Evolutionary conservation across 1,140 invertebrate species (phyloP), one percentile per base, ranked within the genome.

Genomic region (Caenorhabditis inopinata): DNA sequence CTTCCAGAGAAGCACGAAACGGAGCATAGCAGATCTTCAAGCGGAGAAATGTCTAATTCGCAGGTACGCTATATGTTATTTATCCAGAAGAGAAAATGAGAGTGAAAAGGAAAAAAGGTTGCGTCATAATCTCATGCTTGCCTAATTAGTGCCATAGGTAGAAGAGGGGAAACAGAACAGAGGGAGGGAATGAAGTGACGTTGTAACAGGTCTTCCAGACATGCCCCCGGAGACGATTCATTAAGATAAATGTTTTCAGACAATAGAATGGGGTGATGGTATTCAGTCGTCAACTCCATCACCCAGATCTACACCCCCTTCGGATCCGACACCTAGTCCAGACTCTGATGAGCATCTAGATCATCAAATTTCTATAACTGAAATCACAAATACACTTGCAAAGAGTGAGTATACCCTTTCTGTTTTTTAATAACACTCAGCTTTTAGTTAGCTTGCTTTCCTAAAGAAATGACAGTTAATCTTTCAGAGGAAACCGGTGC

Each of bases 1-100:
- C 32, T 79, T 79, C 1, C 78, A 79, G 78, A 79, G 32, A 58
- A 79, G 5, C 78, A 79, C 51, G 78, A 79, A 49, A 25, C n/a
- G 11, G 78, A 79, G 62, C 78, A 79, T 21, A 74, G 73, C 14
- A 27, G 74, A 6, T 75, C 74, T 23, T 74, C 58, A 1, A 74
- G 62, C 35, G 78, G 78, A n/a, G 78, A 74, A 51, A 38, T 79
- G 68, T 79, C 78, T 9, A 58, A 79, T 74, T 74, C 78, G 7
- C 77, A 79, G 77, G 77, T 79, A 46, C 6, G 38, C 49, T 7
- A 21, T 68, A 7, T 35, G 5, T 38, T 21, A 32, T 42, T 42
- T 18, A 35, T 68, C 32, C 32, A 3, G 58, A 42, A 42, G 38
- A 42, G 38, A 21, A 18, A 68, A 38, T 9, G 32, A 1, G 32